Percentiles rank a stretch among this genome's conserved stretches.
Evolutionary conservation across 1,140 invertebrate species (phyloP).

Genomic region (Leptinotarsa defecta): DNA sequence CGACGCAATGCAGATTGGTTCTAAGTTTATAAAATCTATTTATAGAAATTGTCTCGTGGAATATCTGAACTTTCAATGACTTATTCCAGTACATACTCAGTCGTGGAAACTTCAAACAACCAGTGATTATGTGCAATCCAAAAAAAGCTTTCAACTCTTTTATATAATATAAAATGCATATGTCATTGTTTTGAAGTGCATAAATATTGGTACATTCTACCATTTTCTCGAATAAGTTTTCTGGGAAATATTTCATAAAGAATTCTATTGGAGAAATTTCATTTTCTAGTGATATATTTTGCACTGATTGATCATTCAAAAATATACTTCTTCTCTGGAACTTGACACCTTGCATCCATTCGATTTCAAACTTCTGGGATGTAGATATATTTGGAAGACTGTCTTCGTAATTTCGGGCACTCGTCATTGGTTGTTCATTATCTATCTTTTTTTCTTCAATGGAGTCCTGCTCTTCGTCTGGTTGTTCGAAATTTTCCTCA

Average conservation of each 20-base stretch:
- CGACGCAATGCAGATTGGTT: neutral
- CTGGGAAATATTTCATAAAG: neutral
- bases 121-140: neutral
- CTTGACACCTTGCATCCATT: neutral
- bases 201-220: neutral
- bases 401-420: neutral
- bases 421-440: neutral
- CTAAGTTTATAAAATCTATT: neutral
- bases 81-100: neutral
- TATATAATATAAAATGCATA: too few relatives aligned
- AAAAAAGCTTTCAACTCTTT: neutral
- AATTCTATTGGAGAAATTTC: slow-evolving; percentile 4
- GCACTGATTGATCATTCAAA: neutral
- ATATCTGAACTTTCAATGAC: neutral
- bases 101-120: neutral
- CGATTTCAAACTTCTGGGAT: neutral
- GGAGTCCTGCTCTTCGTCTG: too few relatives aligned
- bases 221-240: neutral
- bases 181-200: neutral
- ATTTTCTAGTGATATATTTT: neutral
- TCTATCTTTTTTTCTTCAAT: too few relatives aligned
- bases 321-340: neutral
- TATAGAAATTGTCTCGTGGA: neutral
- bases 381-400: neutral
- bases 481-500: too few relatives aligned